Base-by-base conservation (phyloP, 1,140 invertebrate genomes). In the Eumaeus atala region DNA sequence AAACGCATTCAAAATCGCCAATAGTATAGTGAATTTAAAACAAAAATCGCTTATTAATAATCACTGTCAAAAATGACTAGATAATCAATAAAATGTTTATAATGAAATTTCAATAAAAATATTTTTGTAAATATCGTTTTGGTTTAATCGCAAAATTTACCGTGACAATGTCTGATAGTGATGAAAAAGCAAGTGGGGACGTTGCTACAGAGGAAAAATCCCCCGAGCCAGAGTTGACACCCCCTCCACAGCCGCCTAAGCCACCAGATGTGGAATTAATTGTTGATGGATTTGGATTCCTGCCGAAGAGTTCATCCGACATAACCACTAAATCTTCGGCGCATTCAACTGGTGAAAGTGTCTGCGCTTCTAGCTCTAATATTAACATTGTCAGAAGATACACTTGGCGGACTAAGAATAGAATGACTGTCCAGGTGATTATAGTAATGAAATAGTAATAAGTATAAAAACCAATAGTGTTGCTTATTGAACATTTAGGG, bases 361-460 rank as follows among this genome's bases (percentile, higher is more conserved):
- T 73, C 6, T 86, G 83, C 50, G 66, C 67, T 1, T 84, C 80
- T 0, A 86, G 83, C 51, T 72, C 72, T 7, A 84, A 84, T 35
- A 79, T 84, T 7, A 73, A 86, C 34, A 72, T 86, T 10, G 87
- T 90, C 6, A 76, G 83, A 59, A 77, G 90, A 54, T 91, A 91
- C 59, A 94, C 92, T 0, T 88, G 94, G 81, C 87, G 72, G 57
- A 94, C 93, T 65, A 86, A 88, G 18, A 90, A 89, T 58, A 88
- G 89, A 42, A 90, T 93, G 87, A 87, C 71, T 11, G 91, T 93
- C 7, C 89, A 92, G 83, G 80, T 86, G 57, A 16, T 1, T 48
- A n/a, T n/a, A n/a, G n/a, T n/a, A n/a, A n/a, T n/a, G n/a, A n/a
- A n/a, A n/a, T n/a, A n/a, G n/a, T n/a, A n/a, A n/a, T n/a, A n/a